Base-by-base conservation (phyloP, 2,113 vertebrate species). In the Pipa parva region DNA sequence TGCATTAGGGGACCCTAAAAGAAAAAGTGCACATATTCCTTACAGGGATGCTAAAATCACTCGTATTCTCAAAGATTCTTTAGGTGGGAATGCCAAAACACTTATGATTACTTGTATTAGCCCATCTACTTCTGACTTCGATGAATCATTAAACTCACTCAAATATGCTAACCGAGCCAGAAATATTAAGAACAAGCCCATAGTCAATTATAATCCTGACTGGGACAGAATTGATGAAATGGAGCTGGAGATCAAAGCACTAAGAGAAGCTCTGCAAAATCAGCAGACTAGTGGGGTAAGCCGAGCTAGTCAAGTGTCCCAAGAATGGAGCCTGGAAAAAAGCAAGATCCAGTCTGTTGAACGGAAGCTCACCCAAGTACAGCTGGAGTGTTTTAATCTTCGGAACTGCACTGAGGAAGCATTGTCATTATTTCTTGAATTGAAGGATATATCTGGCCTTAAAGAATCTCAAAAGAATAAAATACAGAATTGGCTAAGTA, bases 31-130 rank as follows among this genome's bases (percentile, higher is more conserved):
- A 1, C 87, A 95, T 61, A 79, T 97, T 67, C 94, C 93, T 0
- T 97, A 93, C 37, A 86, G 93, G 5, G 89, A 93, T 73, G 85
- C 95, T 69, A 97, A 97, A 84, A 92, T 97, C 48, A 97, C 95
- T 33, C 91, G 92, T 21, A 89, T 97, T 71, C 87, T 97, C 55
- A 92, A 93, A 37, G 95, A 95, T 31, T 92, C 94, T 0, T 75
- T 97, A 52, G 94, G 93, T 73, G 93, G 94, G 65, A 92, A 85
- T n/a, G 88, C 95, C 27, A 94, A 91, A 71, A 95, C 92, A 0
- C 80, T 95, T 59, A 93, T 97, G 89, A 85, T 97, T 81, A 87
- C 92, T 0, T 97, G 95, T 56, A 86, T 97, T 27, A 96, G 91
- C 79, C 93, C 94, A 22, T 93, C 92, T 2, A 80, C 91, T 62